A percentile compares a stretch with the other conserved stretches of the same genome.
phyloP scores from a whole-genome alignment of 2,797 vertebrate genomes.

The Halcyon leucocephala region DNA sequence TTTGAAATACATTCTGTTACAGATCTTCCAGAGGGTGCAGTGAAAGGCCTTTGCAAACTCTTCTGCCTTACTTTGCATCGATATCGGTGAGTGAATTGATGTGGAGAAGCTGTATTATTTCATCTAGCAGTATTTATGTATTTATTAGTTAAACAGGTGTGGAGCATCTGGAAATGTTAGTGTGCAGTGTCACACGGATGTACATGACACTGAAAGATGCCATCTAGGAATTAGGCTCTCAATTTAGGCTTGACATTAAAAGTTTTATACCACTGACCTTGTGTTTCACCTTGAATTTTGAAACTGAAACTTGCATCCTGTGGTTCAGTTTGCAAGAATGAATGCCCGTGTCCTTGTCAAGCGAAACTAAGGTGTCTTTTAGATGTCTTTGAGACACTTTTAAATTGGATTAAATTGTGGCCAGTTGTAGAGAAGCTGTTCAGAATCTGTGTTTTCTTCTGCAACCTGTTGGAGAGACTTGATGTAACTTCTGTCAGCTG shows the following conservation, averaged over 20 bases:
- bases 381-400: background rate
- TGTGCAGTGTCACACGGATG: background rate
- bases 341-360: background rate
- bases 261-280: background rate
- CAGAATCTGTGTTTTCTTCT: background rate
- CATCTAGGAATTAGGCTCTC: background rate
- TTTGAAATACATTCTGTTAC: slow-evolving; percentile 49
- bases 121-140: background rate
- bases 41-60: slow-evolving; percentile 95
- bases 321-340: background rate
- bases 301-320: background rate
- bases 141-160: background rate
- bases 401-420: background rate
- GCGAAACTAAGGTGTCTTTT: background rate
- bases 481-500: background rate
- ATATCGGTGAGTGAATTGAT: slow-evolving; percentile 84
- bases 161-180: background rate
- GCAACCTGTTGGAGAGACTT: rapidly evolving
- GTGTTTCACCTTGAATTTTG: background rate
- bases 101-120: background rate
- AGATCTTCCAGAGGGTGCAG: slow-evolving; percentile 94
- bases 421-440: background rate
- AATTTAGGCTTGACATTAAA: background rate
- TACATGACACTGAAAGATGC: background rate
- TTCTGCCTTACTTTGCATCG: slow-evolving; percentile 96